Conservation (phyloP, 2,797 vertebrate genomes). For the Myioborus melanocephalus region DNA sequence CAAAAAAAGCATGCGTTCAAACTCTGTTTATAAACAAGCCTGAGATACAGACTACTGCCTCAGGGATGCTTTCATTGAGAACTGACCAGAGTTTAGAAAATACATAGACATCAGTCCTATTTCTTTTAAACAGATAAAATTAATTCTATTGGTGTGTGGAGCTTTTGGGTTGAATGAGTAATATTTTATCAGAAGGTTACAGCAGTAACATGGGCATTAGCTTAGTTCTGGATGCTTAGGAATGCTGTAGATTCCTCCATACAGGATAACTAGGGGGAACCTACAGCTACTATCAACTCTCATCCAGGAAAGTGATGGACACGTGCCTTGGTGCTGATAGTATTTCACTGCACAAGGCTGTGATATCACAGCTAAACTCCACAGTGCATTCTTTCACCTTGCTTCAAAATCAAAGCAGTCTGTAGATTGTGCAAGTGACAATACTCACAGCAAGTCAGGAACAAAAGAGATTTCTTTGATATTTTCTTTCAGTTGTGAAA, state of each 20-base stretch:
- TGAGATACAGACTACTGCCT: conserved; percentile 1
- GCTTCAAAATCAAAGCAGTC: not conserved
- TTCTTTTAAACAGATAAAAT: not conserved
- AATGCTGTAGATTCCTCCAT: not conserved
- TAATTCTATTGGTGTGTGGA: not conserved
- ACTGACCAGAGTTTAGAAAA: not conserved
- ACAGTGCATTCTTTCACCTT: not conserved
- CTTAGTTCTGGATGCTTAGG: not conserved
- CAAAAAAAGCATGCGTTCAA: not conserved
- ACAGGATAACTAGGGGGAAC: not conserved
- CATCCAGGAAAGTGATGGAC: not conserved
- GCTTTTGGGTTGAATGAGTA: not conserved
- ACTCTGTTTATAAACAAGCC: conserved; percentile 17
- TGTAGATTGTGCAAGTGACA: not conserved
- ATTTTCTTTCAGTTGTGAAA: not conserved
- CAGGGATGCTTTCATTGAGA: not conserved
- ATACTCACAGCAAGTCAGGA: not conserved
- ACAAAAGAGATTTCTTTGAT: not conserved
- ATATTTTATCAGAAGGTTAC: not conserved
- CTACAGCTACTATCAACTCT: not conserved
- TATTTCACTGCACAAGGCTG: not conserved
- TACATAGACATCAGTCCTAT: not conserved
- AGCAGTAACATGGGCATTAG: not conserved
- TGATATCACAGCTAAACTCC: not conserved
- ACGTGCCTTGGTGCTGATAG: not conserved